A percentile compares a stretch with the other conserved stretches of the same genome.
Conservation (phyloP, 2,113 vertebrate genomes). For the Nannobrachium achirus region DNA sequence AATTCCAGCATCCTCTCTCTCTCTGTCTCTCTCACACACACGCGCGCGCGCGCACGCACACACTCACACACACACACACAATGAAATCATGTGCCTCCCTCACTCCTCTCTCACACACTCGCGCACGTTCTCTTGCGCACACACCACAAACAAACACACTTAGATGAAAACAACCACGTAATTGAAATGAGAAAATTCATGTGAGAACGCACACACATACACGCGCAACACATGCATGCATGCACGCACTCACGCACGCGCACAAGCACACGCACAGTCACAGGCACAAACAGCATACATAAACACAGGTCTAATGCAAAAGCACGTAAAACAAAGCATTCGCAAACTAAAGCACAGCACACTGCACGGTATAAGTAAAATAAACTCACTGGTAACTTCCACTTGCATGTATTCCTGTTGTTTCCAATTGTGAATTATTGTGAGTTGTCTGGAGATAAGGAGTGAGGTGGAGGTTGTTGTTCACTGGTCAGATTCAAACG, state of each 20-base stretch:
- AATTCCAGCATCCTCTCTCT: constrained; percentile 32
- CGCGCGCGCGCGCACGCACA: constrained; percentile 23
- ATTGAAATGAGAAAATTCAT: neutral
- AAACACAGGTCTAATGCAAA: constrained; percentile 7
- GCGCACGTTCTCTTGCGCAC: neutral
- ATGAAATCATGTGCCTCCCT: too few relatives aligned
- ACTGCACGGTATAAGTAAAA: too few relatives aligned
- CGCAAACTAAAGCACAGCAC: too few relatives aligned
- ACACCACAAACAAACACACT: neutral
- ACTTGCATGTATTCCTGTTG: too few relatives aligned
- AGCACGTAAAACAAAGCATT: constrained; percentile 13
- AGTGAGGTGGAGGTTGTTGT: constrained; percentile 52
- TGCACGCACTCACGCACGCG: too few relatives aligned
- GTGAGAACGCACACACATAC: neutral
- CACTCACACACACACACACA: constrained; percentile 8
- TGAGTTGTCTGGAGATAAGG: constrained; percentile 51
- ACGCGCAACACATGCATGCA: too few relatives aligned
- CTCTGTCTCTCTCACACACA: constrained; percentile 7
- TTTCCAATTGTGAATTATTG: constrained; percentile 41
- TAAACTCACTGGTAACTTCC: too few relatives aligned
- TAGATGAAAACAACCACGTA: neutral
- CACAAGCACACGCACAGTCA: neutral
- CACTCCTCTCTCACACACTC: neutral
- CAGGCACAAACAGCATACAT: neutral
- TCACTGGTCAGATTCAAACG: constrained; percentile 73